Evolutionary conservation across 2,888 invertebrate species (phyloP), one percentile per base, ranked within the genome.

Genomic region (Cantharis flavilabris): DNA sequence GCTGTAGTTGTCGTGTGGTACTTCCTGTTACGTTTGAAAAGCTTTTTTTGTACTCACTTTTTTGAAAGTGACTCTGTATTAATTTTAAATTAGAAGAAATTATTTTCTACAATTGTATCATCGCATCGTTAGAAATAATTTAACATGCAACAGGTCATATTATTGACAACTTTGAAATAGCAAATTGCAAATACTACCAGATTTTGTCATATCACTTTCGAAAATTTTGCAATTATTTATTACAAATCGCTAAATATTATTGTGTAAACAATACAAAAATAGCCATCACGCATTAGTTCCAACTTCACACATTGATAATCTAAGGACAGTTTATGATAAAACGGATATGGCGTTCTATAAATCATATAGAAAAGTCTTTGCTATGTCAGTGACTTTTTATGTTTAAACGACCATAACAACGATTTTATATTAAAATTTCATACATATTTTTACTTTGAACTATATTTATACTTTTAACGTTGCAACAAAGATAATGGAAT

Each of bases 1-100:
- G 74, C 73, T 73, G 73, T 26, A 26, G 67, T 67, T 70, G 26
- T 72, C 16, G 65, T 76, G 70, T 71, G 72, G 69, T 64, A 75
- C 69, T 71, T 73, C 63, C 16, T 33, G 28, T 69, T 62, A 20
- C 67, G 73, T 28, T 49, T 67, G 65, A 28, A 16, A 72, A 13
- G 18, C 16, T 11, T 64, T 72, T 65, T 70, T 70, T 33, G 33
- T 33, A n/a, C 13, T n/a, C 33, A 13, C 5, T 33, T 33, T 33
- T 33, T 13, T 13, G n/a, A 33, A 33, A 33, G 33, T 33, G 13
- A 33, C 13, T 33, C 33, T n/a, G 33, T 13, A 33, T 33, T 33
- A 33, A 13, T 33, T 33, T 33, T 33, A n/a, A 33, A 33, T 33
- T 33, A 33, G 33, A n/a, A 5, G 33, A 33, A 33, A 13, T 33